Conservation (phyloP, 2,888 invertebrate genomes). For the Zygothrica quintamaculata region DNA sequence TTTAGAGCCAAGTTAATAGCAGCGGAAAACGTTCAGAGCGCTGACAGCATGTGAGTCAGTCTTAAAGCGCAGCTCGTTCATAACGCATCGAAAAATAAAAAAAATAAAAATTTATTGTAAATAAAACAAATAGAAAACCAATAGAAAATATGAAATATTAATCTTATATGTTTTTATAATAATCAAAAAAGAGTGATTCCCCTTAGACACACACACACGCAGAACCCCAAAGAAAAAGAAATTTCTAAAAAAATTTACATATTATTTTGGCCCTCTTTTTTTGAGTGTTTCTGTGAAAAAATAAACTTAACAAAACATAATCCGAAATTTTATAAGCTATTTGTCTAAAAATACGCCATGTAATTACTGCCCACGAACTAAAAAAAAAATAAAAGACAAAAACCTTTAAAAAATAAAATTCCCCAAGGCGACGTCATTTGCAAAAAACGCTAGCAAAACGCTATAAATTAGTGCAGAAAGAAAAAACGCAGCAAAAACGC, state of each 20-base stretch:
- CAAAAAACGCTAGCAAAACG: slow-evolving; percentile 18
- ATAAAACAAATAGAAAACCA: slow-evolving; percentile 3
- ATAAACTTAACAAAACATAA: slow-evolving; percentile 19
- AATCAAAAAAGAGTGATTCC: not conserved
- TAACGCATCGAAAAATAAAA: slow-evolving; percentile 45
- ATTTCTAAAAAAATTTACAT: slow-evolving; percentile 18
- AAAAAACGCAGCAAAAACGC: slow-evolving; percentile 42
- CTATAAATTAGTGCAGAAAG: not conserved
- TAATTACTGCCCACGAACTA: slow-evolving; percentile 33
- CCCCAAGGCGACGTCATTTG: slow-evolving; percentile 55
- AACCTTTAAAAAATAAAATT: slow-evolving; percentile 11
- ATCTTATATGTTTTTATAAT: slow-evolving; percentile 27
- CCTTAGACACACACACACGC: slow-evolving; percentile 6
- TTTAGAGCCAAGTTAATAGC: slow-evolving; percentile 68
- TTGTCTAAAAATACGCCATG: slow-evolving; percentile 50
- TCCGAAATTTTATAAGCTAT: slow-evolving; percentile 48
- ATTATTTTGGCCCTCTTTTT: no score
- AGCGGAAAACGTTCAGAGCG: slow-evolving; percentile 35
- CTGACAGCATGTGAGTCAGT: slow-evolving; percentile 74
- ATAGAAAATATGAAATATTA: not conserved
- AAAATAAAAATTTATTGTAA: slow-evolving; percentile 16
- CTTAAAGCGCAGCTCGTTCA: slow-evolving; percentile 71
- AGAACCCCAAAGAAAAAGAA: slow-evolving; percentile 18
- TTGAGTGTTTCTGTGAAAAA: no score
- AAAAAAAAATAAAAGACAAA: slow-evolving; percentile 35